Percentiles rank a stretch among this genome's conserved stretches.
phyloP scores from a whole-genome alignment of 2,113 vertebrate species.

The Stigmatopora argus region DNA sequence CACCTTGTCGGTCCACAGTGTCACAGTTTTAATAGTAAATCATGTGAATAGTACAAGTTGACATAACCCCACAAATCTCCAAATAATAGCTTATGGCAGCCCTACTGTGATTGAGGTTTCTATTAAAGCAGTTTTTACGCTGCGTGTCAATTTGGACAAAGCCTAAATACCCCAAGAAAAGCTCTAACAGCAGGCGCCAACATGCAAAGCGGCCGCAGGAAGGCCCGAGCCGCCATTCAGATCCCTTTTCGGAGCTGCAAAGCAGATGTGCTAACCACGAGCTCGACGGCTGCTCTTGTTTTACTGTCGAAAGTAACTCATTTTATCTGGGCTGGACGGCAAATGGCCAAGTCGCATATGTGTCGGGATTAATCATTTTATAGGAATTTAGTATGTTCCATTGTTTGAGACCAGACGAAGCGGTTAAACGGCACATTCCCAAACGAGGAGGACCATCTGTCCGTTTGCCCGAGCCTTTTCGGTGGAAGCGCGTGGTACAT shows the following conservation, averaged over 20 bases:
- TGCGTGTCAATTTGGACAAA: neutral
- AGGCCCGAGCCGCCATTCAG: neutral
- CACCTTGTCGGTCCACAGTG: too few species aligned
- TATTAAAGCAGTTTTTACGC: too few species aligned
- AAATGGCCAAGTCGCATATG: neutral
- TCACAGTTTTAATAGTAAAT: too few species aligned
- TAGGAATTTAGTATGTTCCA: neutral
- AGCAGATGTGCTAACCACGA: constrained; percentile 1
- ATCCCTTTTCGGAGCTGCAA: neutral
- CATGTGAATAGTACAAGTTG: too few species aligned
- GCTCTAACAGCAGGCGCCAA: too few species aligned
- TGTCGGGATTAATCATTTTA: constrained; percentile 3
- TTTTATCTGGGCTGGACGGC: neutral
- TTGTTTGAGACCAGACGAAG: constrained; percentile 1
- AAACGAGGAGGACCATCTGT: constrained; percentile 29
- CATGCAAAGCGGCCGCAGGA: neutral
- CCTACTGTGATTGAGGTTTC: too few species aligned
- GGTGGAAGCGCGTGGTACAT: constrained; percentile 39
- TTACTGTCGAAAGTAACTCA: neutral
- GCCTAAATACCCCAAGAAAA: neutral
- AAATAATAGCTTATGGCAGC: too few species aligned
- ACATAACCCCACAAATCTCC: neutral
- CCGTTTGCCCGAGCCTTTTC: neutral
- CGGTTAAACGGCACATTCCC: constrained; percentile 6
- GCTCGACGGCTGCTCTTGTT: neutral